phyloP scores from a whole-genome alignment of 2,797 vertebrate genomes.

The Chiroxiphia lanceolata region DNA sequence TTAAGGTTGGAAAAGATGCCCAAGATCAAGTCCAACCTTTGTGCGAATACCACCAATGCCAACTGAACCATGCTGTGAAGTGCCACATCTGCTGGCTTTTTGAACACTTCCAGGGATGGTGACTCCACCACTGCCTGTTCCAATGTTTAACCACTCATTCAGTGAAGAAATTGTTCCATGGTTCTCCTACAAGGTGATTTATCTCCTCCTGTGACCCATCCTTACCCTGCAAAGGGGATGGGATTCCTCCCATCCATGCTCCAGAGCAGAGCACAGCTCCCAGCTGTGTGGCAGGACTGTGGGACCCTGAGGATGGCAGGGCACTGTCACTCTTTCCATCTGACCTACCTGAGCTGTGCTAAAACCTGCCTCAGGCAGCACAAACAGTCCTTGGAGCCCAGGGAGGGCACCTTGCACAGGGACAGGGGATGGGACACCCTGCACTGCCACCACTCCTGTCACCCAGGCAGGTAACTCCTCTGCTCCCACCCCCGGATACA shows the following conservation, averaged over 20 bases:
- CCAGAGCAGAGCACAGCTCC: background rate
- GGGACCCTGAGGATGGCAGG: background rate
- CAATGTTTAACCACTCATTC: background rate
- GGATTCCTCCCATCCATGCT: background rate
- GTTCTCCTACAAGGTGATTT: background rate
- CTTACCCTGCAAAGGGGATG: background rate
- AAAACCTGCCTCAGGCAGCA: background rate
- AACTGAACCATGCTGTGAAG: background rate
- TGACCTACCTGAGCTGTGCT: background rate
- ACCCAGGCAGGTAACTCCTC: background rate
- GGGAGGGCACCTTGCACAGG: background rate
- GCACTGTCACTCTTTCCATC: background rate
- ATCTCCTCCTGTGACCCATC: background rate
- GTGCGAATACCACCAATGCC: background rate
- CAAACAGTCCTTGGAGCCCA: background rate
- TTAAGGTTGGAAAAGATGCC: background rate
- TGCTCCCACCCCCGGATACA: background rate
- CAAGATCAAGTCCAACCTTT: background rate
- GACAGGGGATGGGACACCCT: background rate
- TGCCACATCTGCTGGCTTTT: background rate
- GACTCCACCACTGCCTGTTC: background rate
- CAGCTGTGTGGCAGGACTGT: fast-evolving
- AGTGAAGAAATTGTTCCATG: background rate
- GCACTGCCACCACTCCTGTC: fast-evolving
- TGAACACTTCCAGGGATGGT: background rate